Percentiles rank a stretch among this genome's conserved stretches.
These are phyloP conservation scores for Polypedilum pembai DNA, from an alignment of 1,140 invertebrate species.

Conservation along the genomic window DNA sequence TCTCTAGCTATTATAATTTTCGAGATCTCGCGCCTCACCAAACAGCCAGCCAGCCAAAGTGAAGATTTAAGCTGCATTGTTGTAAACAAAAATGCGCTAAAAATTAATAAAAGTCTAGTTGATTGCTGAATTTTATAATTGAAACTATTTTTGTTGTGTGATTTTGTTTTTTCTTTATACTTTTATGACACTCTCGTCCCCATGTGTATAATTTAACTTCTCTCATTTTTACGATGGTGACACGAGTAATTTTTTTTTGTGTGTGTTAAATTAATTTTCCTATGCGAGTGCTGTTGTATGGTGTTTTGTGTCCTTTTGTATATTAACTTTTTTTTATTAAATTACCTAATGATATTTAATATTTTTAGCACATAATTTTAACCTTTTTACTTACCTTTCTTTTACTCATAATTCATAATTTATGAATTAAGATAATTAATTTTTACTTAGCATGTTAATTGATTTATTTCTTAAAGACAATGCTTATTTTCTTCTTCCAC, in stretches of 20 bases:
- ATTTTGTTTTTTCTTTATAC: too few relatives aligned
- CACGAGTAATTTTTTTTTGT: neutral
- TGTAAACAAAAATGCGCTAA: too few relatives aligned
- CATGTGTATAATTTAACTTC: neutral
- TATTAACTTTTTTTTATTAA: neutral
- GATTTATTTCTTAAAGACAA: neutral
- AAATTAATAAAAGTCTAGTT: too few relatives aligned
- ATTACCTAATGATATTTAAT: constrained; percentile 1
- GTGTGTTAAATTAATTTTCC: neutral
- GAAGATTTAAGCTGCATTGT: too few relatives aligned
- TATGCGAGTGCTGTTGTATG: neutral
- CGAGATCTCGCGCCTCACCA: too few relatives aligned
- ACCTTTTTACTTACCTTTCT: constrained; percentile 31
- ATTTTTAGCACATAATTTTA: constrained; percentile 29
- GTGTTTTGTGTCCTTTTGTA: neutral
- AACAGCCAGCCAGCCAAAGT: too few relatives aligned
- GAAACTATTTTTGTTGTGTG: neutral
- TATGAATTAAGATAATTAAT: neutral
- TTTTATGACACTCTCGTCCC: neutral
- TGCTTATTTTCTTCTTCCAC: constrained; percentile 9
- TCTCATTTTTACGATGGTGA: neutral
- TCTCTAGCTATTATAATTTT: too few relatives aligned
- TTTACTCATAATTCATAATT: neutral
- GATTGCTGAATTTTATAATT: neutral
- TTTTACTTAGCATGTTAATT: neutral